Conservation (phyloP, 1,140 invertebrate genomes). For the Monomorium pharaonis region DNA sequence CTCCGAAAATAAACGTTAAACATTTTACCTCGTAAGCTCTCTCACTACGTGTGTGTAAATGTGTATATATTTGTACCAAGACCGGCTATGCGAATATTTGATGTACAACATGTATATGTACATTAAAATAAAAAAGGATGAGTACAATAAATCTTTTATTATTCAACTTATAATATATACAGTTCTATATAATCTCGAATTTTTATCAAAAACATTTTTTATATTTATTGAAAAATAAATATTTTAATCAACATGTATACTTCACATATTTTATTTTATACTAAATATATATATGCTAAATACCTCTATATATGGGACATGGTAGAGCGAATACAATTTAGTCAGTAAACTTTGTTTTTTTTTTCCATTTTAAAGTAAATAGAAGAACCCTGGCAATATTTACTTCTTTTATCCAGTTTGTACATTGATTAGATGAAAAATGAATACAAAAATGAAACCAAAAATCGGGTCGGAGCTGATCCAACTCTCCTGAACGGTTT, state of each 20-base stretch:
- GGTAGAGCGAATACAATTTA: no score
- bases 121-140: conserved; percentile 30
- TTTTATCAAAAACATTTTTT: background rate
- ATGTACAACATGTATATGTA: conserved; percentile 29
- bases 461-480: no score
- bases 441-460: no score
- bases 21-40: conserved; percentile 32
- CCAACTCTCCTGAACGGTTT: no score
- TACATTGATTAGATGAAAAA: no score
- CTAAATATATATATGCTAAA: no score
- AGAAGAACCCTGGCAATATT: no score
- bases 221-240: conserved; percentile 1
- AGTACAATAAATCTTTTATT: conserved; percentile 19
- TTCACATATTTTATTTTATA: background rate
- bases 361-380: no score
- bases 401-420: no score
- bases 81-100: background rate
- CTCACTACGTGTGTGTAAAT: conserved; percentile 7
- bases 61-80: conserved; percentile 5
- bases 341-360: no score
- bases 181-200: background rate
- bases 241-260: background rate
- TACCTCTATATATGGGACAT: no score
- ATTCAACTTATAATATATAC: background rate
- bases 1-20: background rate